Evolutionary conservation across 2,113 vertebrate species (phyloP), one percentile per base, ranked within the genome.

Genomic region (Camelus dromedarius): DNA sequence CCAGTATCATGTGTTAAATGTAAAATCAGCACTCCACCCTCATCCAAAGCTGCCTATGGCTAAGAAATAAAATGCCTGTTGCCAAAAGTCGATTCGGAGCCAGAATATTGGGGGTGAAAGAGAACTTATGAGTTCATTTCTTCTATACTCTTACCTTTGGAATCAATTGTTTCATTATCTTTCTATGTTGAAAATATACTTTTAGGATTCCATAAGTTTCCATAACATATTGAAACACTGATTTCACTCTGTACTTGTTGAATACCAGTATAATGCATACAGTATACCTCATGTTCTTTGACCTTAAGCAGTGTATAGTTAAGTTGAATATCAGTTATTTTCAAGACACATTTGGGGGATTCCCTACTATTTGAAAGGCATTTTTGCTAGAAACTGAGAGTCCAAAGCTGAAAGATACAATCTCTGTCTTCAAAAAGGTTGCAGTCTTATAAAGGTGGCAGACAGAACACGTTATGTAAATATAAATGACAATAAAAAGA

Each of bases 61-160:
- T 82, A 89, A 95, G 32, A 89, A 89, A 89, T 64, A 90, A 90
- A 92, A 82, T 96, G 80, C 28, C 56, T 87, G 4, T 48, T 95
- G 80, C 62, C 24, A 76, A 91, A 92, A 89, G 58, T 79, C 66
- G 72, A 72, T 91, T 95, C 60, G 66, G 30, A 83, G 56, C 76
- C 86, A 91, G 67, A 92, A 91, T 96, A 52, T 32, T 28, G 58
- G 89, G 50, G 24, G 30, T 38, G 26, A 93, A 75, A 93, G 50
- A 35, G 16, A 93, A 28, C 50, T 92, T 42, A 56, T 30, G 67
- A 76, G 18, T 72, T 86, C 32, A 76, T 85, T 85, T 92, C 50
- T 93, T 96, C 60, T 89, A 54, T 67, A 79, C 11, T 11, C 20
- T 38, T 90, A 54, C 54, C 30, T 96, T 96, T 87, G 72, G 62